Base-by-base conservation (phyloP, 1,140 invertebrate species). In the Trichomalopsis sarcophagae region DNA sequence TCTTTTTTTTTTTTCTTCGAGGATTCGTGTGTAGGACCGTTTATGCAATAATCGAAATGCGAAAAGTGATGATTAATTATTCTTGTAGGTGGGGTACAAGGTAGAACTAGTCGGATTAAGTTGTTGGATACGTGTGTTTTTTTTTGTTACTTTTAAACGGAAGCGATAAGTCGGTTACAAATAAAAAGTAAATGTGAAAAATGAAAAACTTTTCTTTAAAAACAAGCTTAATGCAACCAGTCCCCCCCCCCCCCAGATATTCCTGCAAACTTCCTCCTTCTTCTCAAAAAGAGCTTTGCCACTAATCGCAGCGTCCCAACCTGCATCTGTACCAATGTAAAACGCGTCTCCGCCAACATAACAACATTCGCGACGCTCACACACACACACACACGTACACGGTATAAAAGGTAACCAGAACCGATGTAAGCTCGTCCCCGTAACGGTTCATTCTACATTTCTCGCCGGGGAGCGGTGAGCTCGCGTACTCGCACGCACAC, bases 391-490 rank as follows among this genome's bases (percentile, higher is more conserved):
- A 27, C 13, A 6, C 3, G 9, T 69, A 69, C 0, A 69, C 50
- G 14, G 50, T 71, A 71, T 71, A 33, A 33, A 73, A 33, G 33
- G 11, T 73, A 73, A 33, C 27, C 69, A 73, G 69, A 36, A 73
- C 27, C 69, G 69, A 33, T 33, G 33, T 33, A 55, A 62, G 17
- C 27, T 23, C 50, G 36, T 76, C 81, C 74, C n/a, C 74, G 23
- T 85, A 85, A 85, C 84, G 84, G 84, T 85, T 44, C 62, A 81
- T 85, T 77, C 47, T 23, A 80, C 77, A 80, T 84, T 80, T 74
- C 77, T 74, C 6, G 13, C n/a, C 10, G 4, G 47, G 55, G 55
- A 62, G 55, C 55, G 55, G 55, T 62, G 55, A 62, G 55, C 55
- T 62, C 55, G n/a, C 55, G 55, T 36, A 36, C 5, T 36, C 17